Conservation (phyloP, 2,797 vertebrate genomes). For the Argya squamiceps region DNA sequence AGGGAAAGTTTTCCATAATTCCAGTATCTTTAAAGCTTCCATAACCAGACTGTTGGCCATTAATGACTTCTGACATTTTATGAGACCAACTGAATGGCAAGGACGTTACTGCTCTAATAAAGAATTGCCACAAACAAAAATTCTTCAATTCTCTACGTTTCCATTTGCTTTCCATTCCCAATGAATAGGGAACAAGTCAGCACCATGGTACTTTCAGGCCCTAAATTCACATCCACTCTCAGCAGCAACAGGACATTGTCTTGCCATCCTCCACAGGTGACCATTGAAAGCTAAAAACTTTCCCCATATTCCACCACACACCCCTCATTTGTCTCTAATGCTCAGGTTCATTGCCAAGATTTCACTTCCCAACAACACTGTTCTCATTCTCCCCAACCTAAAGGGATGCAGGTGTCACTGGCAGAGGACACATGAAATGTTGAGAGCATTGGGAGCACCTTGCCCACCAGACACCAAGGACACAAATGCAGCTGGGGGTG, state of each 20-base stretch:
- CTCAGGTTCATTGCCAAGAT: neutral
- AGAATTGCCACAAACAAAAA: neutral
- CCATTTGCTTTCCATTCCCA: neutral
- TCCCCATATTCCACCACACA: neutral
- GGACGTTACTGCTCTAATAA: neutral
- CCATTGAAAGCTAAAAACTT: neutral
- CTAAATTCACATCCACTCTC: neutral
- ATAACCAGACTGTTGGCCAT: neutral
- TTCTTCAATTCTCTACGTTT: neutral
- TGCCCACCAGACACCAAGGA: neutral
- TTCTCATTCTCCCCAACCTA: neutral
- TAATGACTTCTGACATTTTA: constrained; percentile 6
- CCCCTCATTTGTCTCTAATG: neutral
- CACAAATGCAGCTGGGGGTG: neutral
- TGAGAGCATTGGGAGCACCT: neutral
- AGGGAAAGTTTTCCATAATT: neutral
- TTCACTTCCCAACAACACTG: neutral
- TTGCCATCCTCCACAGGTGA: neutral
- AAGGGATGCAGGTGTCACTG: neutral
- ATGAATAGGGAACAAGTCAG: neutral
- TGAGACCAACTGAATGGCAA: neutral
- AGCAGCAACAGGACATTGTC: neutral
- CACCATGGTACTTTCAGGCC: neutral
- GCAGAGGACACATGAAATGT: neutral
- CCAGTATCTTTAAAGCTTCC: neutral